A percentile compares a stretch with the other conserved stretches of the same genome.
These are phyloP conservation scores for Hypsibius dujardini DNA, from an alignment of 1,140 invertebrate genomes.

Conservation along the genomic window DNA sequence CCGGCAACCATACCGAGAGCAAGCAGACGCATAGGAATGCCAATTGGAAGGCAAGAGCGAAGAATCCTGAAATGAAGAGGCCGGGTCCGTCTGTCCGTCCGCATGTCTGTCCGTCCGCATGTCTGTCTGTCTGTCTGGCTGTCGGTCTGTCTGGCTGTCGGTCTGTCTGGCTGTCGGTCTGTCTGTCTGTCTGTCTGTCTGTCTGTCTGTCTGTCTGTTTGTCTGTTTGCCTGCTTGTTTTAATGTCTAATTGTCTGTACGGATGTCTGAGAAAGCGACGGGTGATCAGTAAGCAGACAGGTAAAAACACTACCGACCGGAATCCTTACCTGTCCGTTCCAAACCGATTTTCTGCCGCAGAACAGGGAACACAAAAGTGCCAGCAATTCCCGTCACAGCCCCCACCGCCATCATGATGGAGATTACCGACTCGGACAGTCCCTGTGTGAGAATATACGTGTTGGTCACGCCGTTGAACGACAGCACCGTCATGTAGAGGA, in stretches of 20 bases:
- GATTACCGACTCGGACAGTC: slow-evolving; percentile 34
- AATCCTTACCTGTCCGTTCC: slow-evolving; percentile 33
- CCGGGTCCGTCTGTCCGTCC: no score
- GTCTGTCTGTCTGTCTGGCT: no score
- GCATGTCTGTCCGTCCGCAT: no score
- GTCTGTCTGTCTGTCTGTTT: no score
- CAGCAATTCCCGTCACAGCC: slow-evolving; percentile 36
- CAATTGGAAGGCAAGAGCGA: slow-evolving; percentile 27
- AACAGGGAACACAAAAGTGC: slow-evolving; percentile 34
- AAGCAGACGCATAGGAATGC: slow-evolving; percentile 35
- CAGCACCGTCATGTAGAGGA: slow-evolving; percentile 41
- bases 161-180: slow-evolving; percentile 30
- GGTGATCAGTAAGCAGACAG: no score
- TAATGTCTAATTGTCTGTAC: no score
- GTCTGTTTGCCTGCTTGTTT: no score
- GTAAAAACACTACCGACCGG: slow-evolving; percentile 19
- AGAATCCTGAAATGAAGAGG: slow-evolving; percentile 17
- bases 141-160: no score
- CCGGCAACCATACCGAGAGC: slow-evolving; percentile 38
- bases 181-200: not conserved
- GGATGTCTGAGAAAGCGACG: no score
- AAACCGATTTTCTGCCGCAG: slow-evolving; percentile 32
- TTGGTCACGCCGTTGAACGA: slow-evolving; percentile 40
- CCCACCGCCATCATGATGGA: slow-evolving; percentile 34
- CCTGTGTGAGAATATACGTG: slow-evolving; percentile 21